Conservation (phyloP, 2,113 vertebrate species). For the Callorhinus ursinus region DNA sequence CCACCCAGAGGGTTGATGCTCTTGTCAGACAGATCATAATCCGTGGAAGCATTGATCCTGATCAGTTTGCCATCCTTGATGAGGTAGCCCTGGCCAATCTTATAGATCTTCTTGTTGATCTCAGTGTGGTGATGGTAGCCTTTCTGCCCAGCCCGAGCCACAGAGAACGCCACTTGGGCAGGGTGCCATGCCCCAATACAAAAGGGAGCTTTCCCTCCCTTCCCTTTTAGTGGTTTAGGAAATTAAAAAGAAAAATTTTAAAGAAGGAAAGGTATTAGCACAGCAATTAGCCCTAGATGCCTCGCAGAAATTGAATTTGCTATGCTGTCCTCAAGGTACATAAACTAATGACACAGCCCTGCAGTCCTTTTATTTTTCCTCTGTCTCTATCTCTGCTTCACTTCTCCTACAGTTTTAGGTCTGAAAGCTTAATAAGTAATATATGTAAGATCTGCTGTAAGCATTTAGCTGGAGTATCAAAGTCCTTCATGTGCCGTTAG, state of each 20-base stretch:
- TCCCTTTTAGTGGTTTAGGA: background rate
- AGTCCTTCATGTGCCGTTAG: conserved; percentile 65
- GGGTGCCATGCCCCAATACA: conserved; percentile 99
- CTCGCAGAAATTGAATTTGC: conserved; percentile 31
- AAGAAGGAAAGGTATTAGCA: conserved; percentile 48
- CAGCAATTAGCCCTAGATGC: conserved; percentile 44
- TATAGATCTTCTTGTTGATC: conserved; percentile 99
- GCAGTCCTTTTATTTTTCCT: conserved; percentile 7
- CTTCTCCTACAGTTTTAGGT: background rate
- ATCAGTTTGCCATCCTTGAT: conserved; percentile 97
- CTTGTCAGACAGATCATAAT: conserved; percentile 98
- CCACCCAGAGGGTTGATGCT: conserved; percentile 99
- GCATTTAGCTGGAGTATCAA: conserved; percentile 72
- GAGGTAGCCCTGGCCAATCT: conserved; percentile 96
- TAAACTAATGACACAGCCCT: conserved; percentile 46
- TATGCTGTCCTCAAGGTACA: background rate
- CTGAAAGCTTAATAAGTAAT: conserved; percentile 50
- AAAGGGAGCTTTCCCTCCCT: background rate
- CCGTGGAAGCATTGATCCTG: conserved; percentile 97
- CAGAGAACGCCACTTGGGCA: conserved; percentile 97
- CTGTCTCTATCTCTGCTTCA: conserved; percentile 7
- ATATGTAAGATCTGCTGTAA: conserved; percentile 60
- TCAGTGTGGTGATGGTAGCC: conserved; percentile 98
- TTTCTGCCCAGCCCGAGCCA: conserved; percentile 97
- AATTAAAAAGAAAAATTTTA: background rate